A percentile compares a stretch with the other conserved stretches of the same genome.
phyloP scores from a whole-genome alignment of 2,888 invertebrate genomes.

The Agrilus mali region DNA sequence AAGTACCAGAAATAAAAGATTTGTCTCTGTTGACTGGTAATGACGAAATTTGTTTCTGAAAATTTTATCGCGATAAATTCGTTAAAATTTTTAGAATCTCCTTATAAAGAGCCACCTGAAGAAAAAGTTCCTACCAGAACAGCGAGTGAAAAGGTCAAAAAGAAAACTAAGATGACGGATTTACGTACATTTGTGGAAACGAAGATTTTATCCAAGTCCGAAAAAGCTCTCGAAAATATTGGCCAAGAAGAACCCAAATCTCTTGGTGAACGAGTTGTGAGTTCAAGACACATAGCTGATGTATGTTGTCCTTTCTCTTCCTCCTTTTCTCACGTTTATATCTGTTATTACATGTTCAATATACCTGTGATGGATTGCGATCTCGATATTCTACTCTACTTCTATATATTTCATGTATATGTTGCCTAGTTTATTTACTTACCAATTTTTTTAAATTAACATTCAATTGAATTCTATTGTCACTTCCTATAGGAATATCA shows the following conservation, averaged over 20 bases:
- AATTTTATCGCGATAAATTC: background rate
- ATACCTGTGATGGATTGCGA: background rate
- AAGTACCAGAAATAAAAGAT: slow-evolving; percentile 62
- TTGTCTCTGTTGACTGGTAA: slow-evolving; percentile 49
- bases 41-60: background rate
- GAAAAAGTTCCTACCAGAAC: slow-evolving; percentile 43
- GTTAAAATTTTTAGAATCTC: slow-evolving; percentile 31
- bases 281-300: slow-evolving; percentile 34
- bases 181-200: slow-evolving; percentile 85
- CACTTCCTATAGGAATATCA: slow-evolving; percentile 56
- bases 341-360: background rate
- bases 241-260: slow-evolving; percentile 58
- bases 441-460: background rate
- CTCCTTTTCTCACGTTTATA: slow-evolving; percentile 1
- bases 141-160: slow-evolving; percentile 72
- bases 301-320: slow-evolving; percentile 24
- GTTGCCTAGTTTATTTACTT: background rate
- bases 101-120: slow-evolving; percentile 34
- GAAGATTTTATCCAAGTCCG: slow-evolving; percentile 80
- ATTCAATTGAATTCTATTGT: slow-evolving; percentile 1
- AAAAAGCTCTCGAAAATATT: slow-evolving; percentile 81
- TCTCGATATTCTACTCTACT: background rate
- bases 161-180: slow-evolving; percentile 84
- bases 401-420: background rate
- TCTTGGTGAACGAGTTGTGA: slow-evolving; percentile 50